Base-by-base conservation (phyloP, 2,113 vertebrate species). In the Probosciger aterrimus region DNA sequence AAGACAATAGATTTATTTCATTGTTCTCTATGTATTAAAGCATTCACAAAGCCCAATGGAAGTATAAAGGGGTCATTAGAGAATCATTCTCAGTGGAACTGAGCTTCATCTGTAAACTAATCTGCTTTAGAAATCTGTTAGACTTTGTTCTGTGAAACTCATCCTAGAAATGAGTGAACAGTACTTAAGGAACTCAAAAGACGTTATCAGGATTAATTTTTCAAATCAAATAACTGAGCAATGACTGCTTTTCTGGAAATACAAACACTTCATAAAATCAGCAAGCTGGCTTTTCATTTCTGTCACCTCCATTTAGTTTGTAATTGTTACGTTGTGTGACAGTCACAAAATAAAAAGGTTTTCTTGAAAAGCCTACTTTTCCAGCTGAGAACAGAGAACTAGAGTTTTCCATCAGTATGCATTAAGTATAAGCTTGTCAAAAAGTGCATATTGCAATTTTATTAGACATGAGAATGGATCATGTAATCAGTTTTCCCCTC, bases 1-100 rank as follows among this genome's bases (percentile, higher is more conserved):
- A 94, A 98, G 96, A 97, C 91, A 96, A 96, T 92, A 88, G 83
- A 93, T 97, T 97, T 98, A 96, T 97, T 98, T 97, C 96, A 95
- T 86, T 95, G 73, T 97, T 98, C 97, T 97, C 83, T 84, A 92
- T 47, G 46, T 95, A 97, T 96, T 96, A 97, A 95, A 46, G 83
- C 82, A 94, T 95, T 97, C 96, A 93, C 92, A 81, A 63, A 96
- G 82, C 93, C 86, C 94, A 77, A 39, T 95, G 97, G 92, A 97
- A 97, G 69, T 86, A 94, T 95, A 97, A 97, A 93, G 57, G 71
- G 88, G 95, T 88, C 98, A 95, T 90, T 93, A 97, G 96, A 96
- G 97, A 97, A 77, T 92, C 62, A 90, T 92, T 97, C 96, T 97
- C 97, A 39, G 50, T 18, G 82, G 96, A 97, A 90, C 22, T 92